Evolutionary conservation across 2,888 invertebrate species (phyloP).

Genomic region (Plutella xylostella): DNA sequence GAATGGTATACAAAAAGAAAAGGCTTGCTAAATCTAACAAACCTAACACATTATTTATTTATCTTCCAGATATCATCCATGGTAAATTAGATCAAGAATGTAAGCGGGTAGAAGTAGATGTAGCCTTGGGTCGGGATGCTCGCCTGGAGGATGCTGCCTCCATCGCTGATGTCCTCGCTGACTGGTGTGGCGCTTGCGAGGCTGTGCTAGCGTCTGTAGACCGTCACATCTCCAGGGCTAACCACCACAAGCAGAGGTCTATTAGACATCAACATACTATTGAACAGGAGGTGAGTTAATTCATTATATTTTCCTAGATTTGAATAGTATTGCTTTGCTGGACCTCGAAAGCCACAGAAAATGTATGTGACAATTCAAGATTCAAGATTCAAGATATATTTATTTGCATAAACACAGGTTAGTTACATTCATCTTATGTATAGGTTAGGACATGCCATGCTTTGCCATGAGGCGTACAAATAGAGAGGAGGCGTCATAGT

Average conservation of each 20-base stretch:
- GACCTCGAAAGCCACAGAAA: no score
- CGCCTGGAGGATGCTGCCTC: conserved; percentile 83
- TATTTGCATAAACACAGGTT: no score
- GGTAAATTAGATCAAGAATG: conserved; percentile 97
- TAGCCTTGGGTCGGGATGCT: conserved; percentile 93
- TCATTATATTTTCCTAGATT: no score
- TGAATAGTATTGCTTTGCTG: no score
- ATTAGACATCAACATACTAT: conserved; percentile 84
- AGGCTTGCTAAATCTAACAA: no score
- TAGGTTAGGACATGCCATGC: no score
- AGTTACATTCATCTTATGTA: no score
- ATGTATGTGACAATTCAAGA: no score
- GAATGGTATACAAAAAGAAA: no score
- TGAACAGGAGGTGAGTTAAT: conserved; percentile 81
- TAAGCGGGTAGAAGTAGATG: conserved; percentile 92
- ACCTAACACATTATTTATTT: background rate
- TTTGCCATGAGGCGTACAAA: no score
- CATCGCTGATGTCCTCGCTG: conserved; percentile 84
- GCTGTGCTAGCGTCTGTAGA: conserved; percentile 90
- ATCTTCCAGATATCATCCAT: conserved; percentile 85
- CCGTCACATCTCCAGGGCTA: conserved; percentile 88
- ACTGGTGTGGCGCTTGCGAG: conserved; percentile 92
- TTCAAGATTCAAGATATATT: no score
- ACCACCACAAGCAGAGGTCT: conserved; percentile 84
- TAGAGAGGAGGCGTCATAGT: no score